Conservation (phyloP, 2,797 vertebrate species). For the Vipera ursinii region DNA sequence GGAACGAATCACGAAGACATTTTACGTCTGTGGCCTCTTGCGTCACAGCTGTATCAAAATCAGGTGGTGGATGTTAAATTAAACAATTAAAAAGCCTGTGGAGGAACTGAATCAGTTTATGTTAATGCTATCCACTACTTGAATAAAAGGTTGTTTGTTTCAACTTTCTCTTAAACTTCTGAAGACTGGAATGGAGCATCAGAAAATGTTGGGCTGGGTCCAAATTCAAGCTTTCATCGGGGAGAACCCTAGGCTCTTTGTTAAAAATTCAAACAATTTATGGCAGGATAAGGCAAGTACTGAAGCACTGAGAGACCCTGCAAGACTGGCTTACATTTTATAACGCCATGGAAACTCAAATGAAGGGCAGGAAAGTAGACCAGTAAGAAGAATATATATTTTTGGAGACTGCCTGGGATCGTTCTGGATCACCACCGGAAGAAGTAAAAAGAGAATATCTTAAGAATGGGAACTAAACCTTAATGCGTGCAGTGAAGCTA, state of each 20-base stretch:
- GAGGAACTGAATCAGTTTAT: neutral
- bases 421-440: neutral
- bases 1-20: neutral
- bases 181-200: neutral
- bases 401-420: neutral
- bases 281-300: rapidly evolving
- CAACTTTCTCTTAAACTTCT: neutral
- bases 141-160: neutral
- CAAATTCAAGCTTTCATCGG: slow-evolving; percentile 20
- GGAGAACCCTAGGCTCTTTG: neutral
- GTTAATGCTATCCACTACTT: neutral
- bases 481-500: neutral
- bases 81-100: too few relatives aligned
- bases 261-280: neutral
- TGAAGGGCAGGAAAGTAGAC: neutral
- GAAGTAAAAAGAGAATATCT: neutral
- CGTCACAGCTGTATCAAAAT: neutral
- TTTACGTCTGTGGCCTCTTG: neutral
- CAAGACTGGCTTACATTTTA: neutral
- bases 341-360: neutral
- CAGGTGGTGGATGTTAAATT: neutral
- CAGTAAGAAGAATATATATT: slow-evolving; percentile 4
- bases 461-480: neutral
- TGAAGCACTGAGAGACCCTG: neutral
- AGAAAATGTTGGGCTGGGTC: neutral